phyloP scores from a whole-genome alignment of 2,888 invertebrate species.

The Allolobophora icterica region DNA sequence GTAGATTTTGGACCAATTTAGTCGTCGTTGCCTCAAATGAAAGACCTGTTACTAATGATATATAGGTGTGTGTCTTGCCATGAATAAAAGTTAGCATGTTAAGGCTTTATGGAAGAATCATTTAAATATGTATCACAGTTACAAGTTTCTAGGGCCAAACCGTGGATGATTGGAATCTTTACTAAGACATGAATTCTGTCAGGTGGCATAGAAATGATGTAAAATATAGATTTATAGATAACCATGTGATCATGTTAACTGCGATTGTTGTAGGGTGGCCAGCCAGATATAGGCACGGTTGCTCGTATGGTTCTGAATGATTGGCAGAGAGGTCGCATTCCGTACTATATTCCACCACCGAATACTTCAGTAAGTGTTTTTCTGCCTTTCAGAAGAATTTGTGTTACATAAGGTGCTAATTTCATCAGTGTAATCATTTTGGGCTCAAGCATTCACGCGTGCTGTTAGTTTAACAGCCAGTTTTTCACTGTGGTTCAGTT shows the following conservation, averaged over 20 bases:
- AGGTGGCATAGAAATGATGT: not conserved
- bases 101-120: not conserved
- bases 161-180: not conserved
- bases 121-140: not conserved
- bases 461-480: not conserved
- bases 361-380: slow-evolving; percentile 47
- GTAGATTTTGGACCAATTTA: not conserved
- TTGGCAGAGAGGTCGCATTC: slow-evolving; percentile 96
- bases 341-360: slow-evolving; percentile 88
- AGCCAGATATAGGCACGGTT: slow-evolving; percentile 86
- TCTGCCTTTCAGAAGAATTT: not conserved
- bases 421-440: not conserved
- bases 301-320: slow-evolving; percentile 96
- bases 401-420: not conserved
- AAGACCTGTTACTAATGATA: too few relatives aligned
- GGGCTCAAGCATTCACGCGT: not conserved
- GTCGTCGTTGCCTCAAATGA: not conserved
- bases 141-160: too few relatives aligned
- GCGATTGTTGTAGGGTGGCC: slow-evolving; percentile 75
- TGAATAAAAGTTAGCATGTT: not conserved
- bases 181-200: not conserved
- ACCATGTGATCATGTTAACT: not conserved
- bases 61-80: not conserved
- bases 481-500: not conserved
- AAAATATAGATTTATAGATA: not conserved